Conservation (phyloP, 1,140 invertebrate genomes). For the Arion vulgaris region DNA sequence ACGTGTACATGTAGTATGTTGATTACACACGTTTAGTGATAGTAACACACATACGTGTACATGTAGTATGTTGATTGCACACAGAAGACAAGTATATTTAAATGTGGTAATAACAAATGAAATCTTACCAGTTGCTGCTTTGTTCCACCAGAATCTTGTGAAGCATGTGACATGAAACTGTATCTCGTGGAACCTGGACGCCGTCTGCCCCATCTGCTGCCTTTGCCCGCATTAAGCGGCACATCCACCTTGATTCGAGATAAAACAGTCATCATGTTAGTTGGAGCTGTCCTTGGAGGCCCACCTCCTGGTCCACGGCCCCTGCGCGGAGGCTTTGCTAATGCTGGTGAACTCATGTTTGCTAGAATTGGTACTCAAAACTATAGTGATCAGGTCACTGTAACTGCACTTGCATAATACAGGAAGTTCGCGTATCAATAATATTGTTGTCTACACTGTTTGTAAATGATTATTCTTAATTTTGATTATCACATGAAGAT, state of each 20-base stretch:
- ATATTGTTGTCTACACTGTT: neutral
- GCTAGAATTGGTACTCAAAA: neutral
- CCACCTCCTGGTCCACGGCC: neutral
- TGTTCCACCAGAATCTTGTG: constrained; percentile 41
- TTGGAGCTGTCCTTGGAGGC: constrained; percentile 12
- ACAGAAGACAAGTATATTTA: neutral
- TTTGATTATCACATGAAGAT: neutral
- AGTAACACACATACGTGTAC: neutral
- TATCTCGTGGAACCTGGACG: constrained; percentile 39
- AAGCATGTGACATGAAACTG: constrained; percentile 47
- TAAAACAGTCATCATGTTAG: constrained; percentile 52
- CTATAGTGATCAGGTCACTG: neutral
- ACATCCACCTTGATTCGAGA: constrained; percentile 57
- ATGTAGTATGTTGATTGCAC: too few relatives aligned
- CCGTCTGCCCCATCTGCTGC: constrained; percentile 31
- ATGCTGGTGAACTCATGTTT: constrained; percentile 16
- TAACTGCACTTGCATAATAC: neutral
- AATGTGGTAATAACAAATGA: too few relatives aligned
- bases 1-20: neutral
- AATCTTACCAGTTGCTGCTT: constrained; percentile 38
- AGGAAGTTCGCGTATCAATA: neutral
- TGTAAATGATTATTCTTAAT: neutral
- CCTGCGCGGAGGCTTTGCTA: neutral
- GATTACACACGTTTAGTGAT: too few relatives aligned
- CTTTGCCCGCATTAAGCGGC: constrained; percentile 23